Percentiles rank a stretch among this genome's conserved stretches.
These are phyloP conservation scores for Muscicapa comitata DNA, from an alignment of 2,797 vertebrate species.

Conservation along the genomic window DNA sequence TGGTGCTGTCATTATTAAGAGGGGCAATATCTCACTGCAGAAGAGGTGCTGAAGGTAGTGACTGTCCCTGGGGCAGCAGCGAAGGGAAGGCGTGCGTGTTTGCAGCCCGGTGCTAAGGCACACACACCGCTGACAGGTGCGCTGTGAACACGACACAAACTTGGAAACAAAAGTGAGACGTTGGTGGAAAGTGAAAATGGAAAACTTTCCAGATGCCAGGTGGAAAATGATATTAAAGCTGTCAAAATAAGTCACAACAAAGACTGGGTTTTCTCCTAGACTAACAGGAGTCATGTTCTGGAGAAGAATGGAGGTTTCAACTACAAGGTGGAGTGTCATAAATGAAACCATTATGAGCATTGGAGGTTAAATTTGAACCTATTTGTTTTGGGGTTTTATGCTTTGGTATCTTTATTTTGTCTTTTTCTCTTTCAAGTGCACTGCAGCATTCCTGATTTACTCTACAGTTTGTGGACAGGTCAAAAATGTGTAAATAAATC, in stretches of 20 bases:
- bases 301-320: not conserved
- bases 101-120: not conserved
- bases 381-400: not conserved
- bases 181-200: constrained; percentile 39
- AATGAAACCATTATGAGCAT: not conserved
- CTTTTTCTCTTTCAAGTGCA: not conserved
- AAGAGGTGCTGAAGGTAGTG: constrained; percentile 31
- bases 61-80: not conserved
- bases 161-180: constrained; percentile 55
- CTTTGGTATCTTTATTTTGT: not conserved
- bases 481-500: constrained; percentile 16
- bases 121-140: constrained; percentile 9
- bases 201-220: constrained; percentile 60
- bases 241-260: constrained; percentile 65
- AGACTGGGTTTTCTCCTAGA: constrained; percentile 1
- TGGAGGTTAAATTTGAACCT: not conserved
- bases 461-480: not conserved
- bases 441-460: not conserved
- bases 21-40: constrained; percentile 8
- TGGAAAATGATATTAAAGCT: constrained; percentile 58
- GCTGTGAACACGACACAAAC: not conserved
- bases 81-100: not conserved
- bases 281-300: constrained; percentile 41
- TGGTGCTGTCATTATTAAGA: not conserved
- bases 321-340: not conserved